Conservation (phyloP, 1,140 invertebrate genomes). For the Bombus cullumanus region DNA sequence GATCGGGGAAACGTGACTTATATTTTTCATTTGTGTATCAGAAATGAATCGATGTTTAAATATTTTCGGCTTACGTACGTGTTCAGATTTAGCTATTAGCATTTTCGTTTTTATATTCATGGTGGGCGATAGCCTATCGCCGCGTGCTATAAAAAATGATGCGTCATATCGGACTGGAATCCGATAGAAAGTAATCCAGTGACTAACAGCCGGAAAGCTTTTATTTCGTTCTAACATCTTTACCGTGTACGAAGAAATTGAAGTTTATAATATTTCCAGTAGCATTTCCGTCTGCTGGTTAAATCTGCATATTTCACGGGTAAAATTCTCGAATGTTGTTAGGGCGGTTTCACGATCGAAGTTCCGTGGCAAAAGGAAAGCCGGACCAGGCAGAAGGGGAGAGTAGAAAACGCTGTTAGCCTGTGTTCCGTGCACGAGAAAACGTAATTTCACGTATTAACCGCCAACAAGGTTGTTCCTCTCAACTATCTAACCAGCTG, state of each 20-base stretch:
- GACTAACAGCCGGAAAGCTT: not conserved
- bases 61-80: not conserved
- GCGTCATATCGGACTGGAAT: too few species aligned
- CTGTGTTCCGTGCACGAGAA: slow-evolving; percentile 48
- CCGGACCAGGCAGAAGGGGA: not conserved
- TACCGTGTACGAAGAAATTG: not conserved
- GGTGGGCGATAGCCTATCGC: too few species aligned
- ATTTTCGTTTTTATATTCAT: not conserved
- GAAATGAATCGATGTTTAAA: too few species aligned
- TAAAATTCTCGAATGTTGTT: slow-evolving; percentile 44
- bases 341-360: slow-evolving; percentile 46
- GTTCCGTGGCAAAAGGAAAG: slow-evolving; percentile 26
- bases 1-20: too few species aligned
- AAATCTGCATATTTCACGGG: not conserved
- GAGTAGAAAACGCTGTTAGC: slow-evolving; percentile 52
- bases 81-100: not conserved
- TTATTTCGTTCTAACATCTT: too few species aligned
- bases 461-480: slow-evolving; percentile 61
- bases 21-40: too few species aligned
- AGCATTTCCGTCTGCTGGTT: not conserved
- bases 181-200: not conserved
- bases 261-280: slow-evolving; percentile 3
- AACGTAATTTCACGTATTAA: slow-evolving; percentile 67
- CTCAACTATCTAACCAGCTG: slow-evolving; percentile 52
- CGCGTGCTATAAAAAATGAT: not conserved